Evolutionary conservation across 2,797 vertebrate species (phyloP).

Genomic region (Mus minutoides): DNA sequence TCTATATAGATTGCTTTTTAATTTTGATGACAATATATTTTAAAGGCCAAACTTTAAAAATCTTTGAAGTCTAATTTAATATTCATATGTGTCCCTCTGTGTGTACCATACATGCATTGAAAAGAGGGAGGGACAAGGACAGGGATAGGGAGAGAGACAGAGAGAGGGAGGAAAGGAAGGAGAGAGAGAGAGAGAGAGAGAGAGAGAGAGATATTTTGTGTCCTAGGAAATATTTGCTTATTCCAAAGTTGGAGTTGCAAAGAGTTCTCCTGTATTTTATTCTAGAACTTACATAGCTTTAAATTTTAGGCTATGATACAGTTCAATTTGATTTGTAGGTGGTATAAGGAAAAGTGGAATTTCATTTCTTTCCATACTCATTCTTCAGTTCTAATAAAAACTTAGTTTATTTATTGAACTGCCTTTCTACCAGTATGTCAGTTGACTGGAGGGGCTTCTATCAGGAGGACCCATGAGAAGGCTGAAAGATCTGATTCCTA

Average conservation of each 20-base stretch:
- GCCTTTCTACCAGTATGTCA: background rate
- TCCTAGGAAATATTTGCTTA: slow-evolving; percentile 37
- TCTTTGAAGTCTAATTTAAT: slow-evolving; percentile 33
- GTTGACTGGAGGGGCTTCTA: background rate
- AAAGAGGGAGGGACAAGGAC: background rate
- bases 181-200: background rate
- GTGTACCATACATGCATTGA: background rate
- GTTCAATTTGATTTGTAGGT: slow-evolving; percentile 28
- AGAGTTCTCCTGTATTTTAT: slow-evolving; percentile 5
- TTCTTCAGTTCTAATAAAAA: slow-evolving; percentile 2
- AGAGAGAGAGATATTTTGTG: background rate
- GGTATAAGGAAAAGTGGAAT: background rate
- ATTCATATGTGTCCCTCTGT: background rate
- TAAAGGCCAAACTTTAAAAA: slow-evolving; percentile 52
- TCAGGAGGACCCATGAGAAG: background rate
- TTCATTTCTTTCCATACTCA: background rate
- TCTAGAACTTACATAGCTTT: slow-evolving; percentile 51
- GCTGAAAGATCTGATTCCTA: background rate
- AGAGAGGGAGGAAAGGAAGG: background rate
- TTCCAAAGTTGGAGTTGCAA: slow-evolving; percentile 27
- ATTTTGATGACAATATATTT: slow-evolving; percentile 57
- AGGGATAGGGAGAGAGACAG: too few species aligned
- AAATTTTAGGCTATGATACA: background rate
- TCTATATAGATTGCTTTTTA: slow-evolving; percentile 38
- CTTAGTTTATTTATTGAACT: background rate